Conservation (phyloP, 37 sponge, comb jelly and placozoan species). For the Spongia lamella region DNA sequence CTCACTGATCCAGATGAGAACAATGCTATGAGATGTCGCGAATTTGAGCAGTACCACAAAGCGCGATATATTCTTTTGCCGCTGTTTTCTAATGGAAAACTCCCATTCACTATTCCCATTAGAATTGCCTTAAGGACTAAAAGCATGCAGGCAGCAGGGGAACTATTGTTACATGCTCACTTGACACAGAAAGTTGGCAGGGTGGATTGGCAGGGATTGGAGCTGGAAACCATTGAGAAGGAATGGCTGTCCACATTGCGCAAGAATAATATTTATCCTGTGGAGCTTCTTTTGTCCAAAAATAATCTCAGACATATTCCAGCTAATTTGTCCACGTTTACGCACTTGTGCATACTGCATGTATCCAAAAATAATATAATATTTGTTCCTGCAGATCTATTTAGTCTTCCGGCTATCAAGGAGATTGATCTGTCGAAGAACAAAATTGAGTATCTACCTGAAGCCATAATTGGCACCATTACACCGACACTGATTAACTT, state of each 20-base stretch:
- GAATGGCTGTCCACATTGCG: slow-evolving; percentile 29
- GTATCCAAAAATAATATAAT: slow-evolving; percentile 39
- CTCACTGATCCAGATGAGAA: slow-evolving; percentile 37
- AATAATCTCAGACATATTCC: slow-evolving; percentile 51
- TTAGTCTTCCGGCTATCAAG: slow-evolving; percentile 37
- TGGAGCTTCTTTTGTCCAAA: slow-evolving; percentile 35
- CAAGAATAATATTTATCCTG: background rate
- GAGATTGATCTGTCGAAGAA: slow-evolving; percentile 61
- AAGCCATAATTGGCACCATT: slow-evolving; percentile 11
- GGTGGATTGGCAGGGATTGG: slow-evolving; percentile 64
- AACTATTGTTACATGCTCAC: slow-evolving; percentile 17
- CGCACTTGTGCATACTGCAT: slow-evolving; percentile 34
- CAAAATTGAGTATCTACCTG: slow-evolving; percentile 39
- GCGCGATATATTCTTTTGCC: slow-evolving; percentile 34
- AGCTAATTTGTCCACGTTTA: slow-evolving; percentile 7
- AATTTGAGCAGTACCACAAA: slow-evolving; percentile 7
- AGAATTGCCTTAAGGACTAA: slow-evolving; percentile 39
- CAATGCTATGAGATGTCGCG: background rate
- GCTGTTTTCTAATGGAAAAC: slow-evolving; percentile 47
- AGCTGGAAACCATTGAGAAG: slow-evolving; percentile 10
- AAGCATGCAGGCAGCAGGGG: slow-evolving; percentile 21
- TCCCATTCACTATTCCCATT: slow-evolving; percentile 25
- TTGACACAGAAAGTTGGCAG: slow-evolving; percentile 25
- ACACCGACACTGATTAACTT: slow-evolving; percentile 15
- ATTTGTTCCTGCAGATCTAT: slow-evolving; percentile 33